These are phyloP conservation scores for Petrosia ficiformis DNA, from an alignment of 37 sponge, comb jelly and placozoan genomes.

Conservation along the genomic window DNA sequence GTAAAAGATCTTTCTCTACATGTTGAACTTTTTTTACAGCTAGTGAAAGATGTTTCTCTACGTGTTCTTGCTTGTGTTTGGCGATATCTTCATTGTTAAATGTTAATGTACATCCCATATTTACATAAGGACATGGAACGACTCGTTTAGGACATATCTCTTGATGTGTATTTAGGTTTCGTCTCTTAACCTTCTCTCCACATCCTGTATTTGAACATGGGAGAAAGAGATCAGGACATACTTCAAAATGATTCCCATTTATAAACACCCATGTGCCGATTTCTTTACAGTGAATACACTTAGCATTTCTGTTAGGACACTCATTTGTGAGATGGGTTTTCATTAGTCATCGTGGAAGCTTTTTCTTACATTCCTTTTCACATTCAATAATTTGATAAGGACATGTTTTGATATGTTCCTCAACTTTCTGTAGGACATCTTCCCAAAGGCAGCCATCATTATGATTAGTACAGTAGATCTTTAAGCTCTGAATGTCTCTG, in stretches of 20 bases:
- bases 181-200: background rate
- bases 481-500: no score
- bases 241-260: background rate
- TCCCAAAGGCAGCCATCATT: constrained; percentile 30
- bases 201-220: background rate
- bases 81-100: background rate
- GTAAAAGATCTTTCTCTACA: no score
- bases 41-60: background rate
- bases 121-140: background rate
- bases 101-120: background rate
- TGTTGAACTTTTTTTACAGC: no score
- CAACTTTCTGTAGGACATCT: constrained; percentile 13
- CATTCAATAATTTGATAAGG: background rate
- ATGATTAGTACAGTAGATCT: constrained; percentile 24
- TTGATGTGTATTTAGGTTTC: background rate
- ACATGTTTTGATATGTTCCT: constrained; percentile 15
- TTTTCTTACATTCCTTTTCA: no score
- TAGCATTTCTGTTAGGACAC: constrained; percentile 1
- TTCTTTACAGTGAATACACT: constrained; percentile 4
- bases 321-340: background rate
- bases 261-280: background rate
- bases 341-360: no score
- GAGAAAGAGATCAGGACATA: background rate
- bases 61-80: background rate
- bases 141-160: background rate